These are phyloP conservation scores for Cinclus mexicanus DNA, from an alignment of 2,113 vertebrate species.

Conservation along the genomic window DNA sequence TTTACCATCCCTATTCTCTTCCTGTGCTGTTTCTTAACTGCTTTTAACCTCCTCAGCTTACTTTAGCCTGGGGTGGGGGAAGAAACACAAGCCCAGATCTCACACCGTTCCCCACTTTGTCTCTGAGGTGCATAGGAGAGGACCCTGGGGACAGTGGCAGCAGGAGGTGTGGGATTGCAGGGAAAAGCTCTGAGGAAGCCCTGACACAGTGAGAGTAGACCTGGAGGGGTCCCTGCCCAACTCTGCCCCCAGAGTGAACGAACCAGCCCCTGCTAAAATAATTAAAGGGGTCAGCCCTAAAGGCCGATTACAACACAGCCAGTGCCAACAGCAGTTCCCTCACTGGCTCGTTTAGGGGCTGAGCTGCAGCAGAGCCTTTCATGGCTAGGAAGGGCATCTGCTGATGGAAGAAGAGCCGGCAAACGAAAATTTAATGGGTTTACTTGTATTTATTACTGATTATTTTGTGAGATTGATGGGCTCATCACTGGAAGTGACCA, in stretches of 20 bases:
- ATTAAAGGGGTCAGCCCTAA: slow-evolving; percentile 2
- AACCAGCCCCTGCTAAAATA: neutral
- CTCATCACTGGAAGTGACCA: neutral
- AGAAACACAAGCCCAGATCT: neutral
- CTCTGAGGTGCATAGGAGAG: neutral
- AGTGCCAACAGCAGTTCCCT: neutral
- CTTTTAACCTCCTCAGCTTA: neutral
- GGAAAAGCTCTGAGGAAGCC: neutral
- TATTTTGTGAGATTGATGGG: neutral
- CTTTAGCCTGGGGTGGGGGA: neutral
- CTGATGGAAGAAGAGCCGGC: neutral
- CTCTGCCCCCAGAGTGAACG: neutral
- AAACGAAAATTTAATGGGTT: neutral
- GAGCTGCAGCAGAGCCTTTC: neutral
- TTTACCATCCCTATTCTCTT: neutral
- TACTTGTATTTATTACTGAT: neutral
- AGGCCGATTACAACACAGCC: neutral
- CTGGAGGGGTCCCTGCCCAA: neutral
- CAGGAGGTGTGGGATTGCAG: neutral
- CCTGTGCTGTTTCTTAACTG: neutral
- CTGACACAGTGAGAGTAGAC: fast-evolving
- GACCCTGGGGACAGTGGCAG: neutral
- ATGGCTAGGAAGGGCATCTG: fast-evolving
- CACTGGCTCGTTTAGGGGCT: neutral
- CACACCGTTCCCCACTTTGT: neutral